Base-by-base conservation (phyloP, 2,797 vertebrate species). In the Florisuga fusca region DNA sequence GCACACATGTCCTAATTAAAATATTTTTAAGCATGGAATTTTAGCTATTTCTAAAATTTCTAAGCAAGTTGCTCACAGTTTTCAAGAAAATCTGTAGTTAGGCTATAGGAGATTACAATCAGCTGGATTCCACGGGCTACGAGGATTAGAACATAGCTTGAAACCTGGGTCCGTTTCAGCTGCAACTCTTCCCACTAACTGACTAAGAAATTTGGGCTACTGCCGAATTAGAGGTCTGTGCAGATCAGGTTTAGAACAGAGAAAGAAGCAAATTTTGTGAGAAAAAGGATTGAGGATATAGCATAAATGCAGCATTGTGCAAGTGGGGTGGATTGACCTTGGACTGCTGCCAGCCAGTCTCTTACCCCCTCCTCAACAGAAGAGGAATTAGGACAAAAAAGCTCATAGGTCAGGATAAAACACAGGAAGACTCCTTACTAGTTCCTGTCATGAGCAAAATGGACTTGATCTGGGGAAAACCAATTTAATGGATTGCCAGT, bases 361-460 rank as follows among this genome's bases (percentile, higher is more conserved):
- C 26, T 15, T 36, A n/a, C 2, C 12, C 34, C 5, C 41, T 20
- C 48, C 48, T 33, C 57, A 15, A 25, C 18, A 38, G 27, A 4
- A 43, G 3, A 29, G 50, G 3, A 69, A 55, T 59, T 9, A 51
- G 58, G 5, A 34, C 29, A 0, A 2, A 45, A 46, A 62, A 76
- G 8, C 8, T n/a, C 17, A 21, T 1, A 3, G 27, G 5, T 82
- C 59, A 15, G 31, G 27, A 31, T 4, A 4, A 72, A 63, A 72
- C 27, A 1, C 9, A 62, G 5, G 0, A 11, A 61, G 11, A 64
- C 19, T 15, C 36, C 46, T 15, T 5, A 57, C 1, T 25, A 16
- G 1, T 10, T 45, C 45, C 34, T 19, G 13, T 23, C 55, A 36
- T 0, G 0, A 74, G 53, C 22, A 59, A 63, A 62, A 29, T 6